phyloP scores from a whole-genome alignment of 1,140 invertebrate genomes.

The Drosophila fuyamai region DNA sequence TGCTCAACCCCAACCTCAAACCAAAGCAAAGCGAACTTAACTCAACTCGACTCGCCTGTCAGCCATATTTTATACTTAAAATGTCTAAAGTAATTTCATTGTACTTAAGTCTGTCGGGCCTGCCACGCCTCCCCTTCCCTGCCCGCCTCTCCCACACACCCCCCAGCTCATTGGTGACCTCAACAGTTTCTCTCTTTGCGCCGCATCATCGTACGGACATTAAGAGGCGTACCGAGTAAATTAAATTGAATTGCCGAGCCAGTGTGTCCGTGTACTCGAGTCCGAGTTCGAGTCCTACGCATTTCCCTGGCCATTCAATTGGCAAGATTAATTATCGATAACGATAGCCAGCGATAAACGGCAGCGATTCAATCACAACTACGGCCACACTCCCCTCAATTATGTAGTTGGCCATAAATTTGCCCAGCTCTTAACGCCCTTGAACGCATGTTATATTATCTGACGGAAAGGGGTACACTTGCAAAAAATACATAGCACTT shows the following conservation, averaged over 20 bases:
- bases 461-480: background rate
- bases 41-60: constrained; percentile 58
- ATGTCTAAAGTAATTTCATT: constrained; percentile 77
- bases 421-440: background rate
- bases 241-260: constrained; percentile 65
- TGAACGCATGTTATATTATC: background rate
- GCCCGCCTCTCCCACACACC: background rate
- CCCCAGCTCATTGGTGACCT: constrained; percentile 10
- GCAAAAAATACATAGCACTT: background rate
- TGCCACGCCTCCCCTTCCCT: too few relatives aligned
- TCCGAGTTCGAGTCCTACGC: background rate
- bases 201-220: constrained; percentile 31
- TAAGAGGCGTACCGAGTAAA: constrained; percentile 46
- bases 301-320: constrained; percentile 11
- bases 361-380: constrained; percentile 3
- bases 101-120: constrained; percentile 57
- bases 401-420: constrained; percentile 16
- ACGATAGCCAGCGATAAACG: constrained; percentile 12
- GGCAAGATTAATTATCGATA: constrained; percentile 33
- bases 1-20: background rate
- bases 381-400: constrained; percentile 12
- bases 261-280: background rate
- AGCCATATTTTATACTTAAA: constrained; percentile 79
- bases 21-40: constrained; percentile 2
- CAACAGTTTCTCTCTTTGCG: constrained; percentile 41